These are phyloP conservation scores for Limosa lapponica DNA, from an alignment of 2,797 vertebrate genomes.

Conservation along the genomic window DNA sequence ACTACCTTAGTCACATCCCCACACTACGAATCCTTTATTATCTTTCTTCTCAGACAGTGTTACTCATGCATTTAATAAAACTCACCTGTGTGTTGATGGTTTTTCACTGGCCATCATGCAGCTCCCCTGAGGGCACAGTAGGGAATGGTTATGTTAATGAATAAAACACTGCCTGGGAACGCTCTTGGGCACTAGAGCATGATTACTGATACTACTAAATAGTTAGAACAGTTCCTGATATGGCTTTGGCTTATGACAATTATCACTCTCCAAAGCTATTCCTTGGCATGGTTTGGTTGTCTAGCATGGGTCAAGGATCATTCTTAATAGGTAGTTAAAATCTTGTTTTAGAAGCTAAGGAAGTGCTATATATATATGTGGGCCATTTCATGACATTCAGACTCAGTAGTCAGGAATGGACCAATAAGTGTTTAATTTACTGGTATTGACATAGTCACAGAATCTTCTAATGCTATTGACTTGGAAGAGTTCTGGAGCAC, in stretches of 20 bases:
- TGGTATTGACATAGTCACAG: not conserved
- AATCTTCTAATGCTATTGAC: not conserved
- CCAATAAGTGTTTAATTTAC: not conserved
- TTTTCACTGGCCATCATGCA: not conserved
- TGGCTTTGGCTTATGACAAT: not conserved
- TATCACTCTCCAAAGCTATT: not conserved
- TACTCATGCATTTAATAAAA: not conserved
- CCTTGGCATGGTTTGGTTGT: not conserved
- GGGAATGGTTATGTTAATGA: not conserved
- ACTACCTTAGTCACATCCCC: not conserved
- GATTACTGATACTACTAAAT: not conserved
- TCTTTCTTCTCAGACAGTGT: not conserved
- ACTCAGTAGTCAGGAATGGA: not conserved
- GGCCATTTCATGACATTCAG: not conserved
- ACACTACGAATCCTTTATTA: not conserved
- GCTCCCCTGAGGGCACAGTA: not conserved
- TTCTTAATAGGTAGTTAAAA: not conserved
- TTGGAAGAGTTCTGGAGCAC: not conserved
- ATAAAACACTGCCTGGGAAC: not conserved
- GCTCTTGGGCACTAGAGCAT: rapidly evolving
- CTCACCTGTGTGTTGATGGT: not conserved
- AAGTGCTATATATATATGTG: not conserved
- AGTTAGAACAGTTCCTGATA: not conserved
- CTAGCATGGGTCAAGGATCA: not conserved
- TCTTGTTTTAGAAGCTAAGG: not conserved